Evolutionary conservation across 2,113 vertebrate genomes (phyloP).

Genomic region (Oncorhynchus keta): DNA sequence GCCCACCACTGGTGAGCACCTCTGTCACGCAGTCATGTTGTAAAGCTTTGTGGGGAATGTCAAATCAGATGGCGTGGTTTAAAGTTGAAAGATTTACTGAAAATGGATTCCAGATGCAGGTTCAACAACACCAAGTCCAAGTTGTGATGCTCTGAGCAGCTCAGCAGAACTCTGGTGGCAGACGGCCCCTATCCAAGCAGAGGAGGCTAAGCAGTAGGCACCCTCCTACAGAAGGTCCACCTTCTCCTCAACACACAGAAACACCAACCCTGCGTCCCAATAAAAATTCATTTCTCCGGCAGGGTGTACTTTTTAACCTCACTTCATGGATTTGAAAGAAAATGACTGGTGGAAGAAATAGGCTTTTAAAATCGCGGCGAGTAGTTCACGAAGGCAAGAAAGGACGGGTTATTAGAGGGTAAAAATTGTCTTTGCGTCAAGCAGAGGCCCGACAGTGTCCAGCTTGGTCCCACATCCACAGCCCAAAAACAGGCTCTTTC

Average conservation of each 20-base stretch:
- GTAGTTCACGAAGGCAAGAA: too few relatives aligned
- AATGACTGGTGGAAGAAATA: too few relatives aligned
- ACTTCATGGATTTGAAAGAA: too few relatives aligned
- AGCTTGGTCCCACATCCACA: background rate
- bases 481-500: background rate
- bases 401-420: too few relatives aligned
- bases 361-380: too few relatives aligned
- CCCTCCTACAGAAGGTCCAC: background rate
- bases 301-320: too few relatives aligned
- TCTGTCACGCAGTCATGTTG: constrained; percentile 29
- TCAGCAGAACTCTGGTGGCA: background rate
- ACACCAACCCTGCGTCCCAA: constrained; percentile 2
- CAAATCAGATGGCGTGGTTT: constrained; percentile 38
- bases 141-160: constrained; percentile 16
- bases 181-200: constrained; percentile 38
- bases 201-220: background rate
- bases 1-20: background rate
- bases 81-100: constrained; percentile 33
- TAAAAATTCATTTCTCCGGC: too few relatives aligned
- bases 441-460: background rate
- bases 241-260: background rate
- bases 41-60: constrained; percentile 48
- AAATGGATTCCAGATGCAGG: constrained; percentile 52
- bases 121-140: constrained; percentile 30
- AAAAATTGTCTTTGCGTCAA: background rate